phyloP scores from a whole-genome alignment of 37 sponge, comb jelly and placozoan species.

The Axinella damicornis region DNA sequence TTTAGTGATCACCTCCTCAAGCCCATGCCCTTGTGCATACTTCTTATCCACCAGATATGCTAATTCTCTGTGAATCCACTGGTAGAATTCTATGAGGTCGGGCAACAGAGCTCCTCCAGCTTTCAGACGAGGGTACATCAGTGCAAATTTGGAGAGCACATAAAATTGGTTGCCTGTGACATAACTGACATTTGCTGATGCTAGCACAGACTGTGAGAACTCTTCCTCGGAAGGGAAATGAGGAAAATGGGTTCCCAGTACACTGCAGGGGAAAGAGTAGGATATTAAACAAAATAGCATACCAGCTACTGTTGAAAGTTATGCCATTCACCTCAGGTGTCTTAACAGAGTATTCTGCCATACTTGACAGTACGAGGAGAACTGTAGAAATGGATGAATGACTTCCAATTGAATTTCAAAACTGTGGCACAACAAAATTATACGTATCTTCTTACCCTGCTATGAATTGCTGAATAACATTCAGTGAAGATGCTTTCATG shows the following conservation, averaged over 20 bases:
- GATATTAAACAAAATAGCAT: too few relatives aligned
- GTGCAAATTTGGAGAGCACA: slow-evolving; percentile 35
- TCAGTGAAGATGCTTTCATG: slow-evolving; percentile 30
- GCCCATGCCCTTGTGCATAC: slow-evolving; percentile 8
- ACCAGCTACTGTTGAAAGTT: too few relatives aligned
- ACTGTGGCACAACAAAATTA: too few relatives aligned
- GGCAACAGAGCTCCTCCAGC: slow-evolving; percentile 59
- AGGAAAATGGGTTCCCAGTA: slow-evolving; percentile 48
- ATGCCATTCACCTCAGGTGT: too few relatives aligned
- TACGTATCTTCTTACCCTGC: too few relatives aligned
- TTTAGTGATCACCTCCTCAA: background rate
- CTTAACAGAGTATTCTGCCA: too few relatives aligned
- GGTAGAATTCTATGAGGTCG: slow-evolving; percentile 78
- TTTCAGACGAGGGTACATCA: slow-evolving; percentile 29
- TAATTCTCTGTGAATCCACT: slow-evolving; percentile 69
- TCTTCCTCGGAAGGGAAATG: slow-evolving; percentile 54
- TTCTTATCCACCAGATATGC: slow-evolving; percentile 6
- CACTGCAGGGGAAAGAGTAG: slow-evolving; percentile 29
- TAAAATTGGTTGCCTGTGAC: background rate
- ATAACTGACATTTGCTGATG: slow-evolving; percentile 1
- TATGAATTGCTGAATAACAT: too few relatives aligned
- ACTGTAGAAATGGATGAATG: too few relatives aligned
- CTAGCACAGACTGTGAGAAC: slow-evolving; percentile 52
- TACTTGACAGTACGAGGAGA: too few relatives aligned
- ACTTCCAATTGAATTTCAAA: too few relatives aligned